Base-by-base conservation (phyloP, 2,113 vertebrate species). In the Tiliqua scincoides region DNA sequence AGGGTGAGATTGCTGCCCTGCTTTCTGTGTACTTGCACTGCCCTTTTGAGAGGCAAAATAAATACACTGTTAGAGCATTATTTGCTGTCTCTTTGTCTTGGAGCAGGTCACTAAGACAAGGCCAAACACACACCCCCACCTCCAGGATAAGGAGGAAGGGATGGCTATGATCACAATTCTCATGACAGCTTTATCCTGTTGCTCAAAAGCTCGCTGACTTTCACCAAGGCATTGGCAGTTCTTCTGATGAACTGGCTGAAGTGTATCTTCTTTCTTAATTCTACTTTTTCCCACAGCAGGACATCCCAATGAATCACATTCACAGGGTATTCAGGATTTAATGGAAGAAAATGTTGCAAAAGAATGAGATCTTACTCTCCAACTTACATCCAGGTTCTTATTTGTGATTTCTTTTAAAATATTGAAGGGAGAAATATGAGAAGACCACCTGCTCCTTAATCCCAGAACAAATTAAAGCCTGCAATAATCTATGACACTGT, bases 221-320 rank as follows among this genome's bases (percentile, higher is more conserved):
- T 8, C 87, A 4, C 48, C 65, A 52, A 8, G 54, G 59, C 75
- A 83, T 74, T 59, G 62, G 73, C 63, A 18, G 25, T 3, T 0
- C 27, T 11, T 4, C 7, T 54, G 76, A 74, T 62, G 48, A n/a
- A 11, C 32, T 0, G 48, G 86, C 62, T 71, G 25, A 54, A 85
- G 75, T 57, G 2, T 35, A 30, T 23, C 30, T 82, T 4, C 52
- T 70, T 35, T 25, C 72, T 6, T 77, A n/a, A 82, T 61, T 12
- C 65, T 67, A 21, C 35, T 79, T 70, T 71, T 35, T 87, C 8
- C 85, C 43, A 25, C 83, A 62, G 73, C 70, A 85, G 20, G 74
- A 87, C 14, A 0, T 76, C 0, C 54, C 79, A 32, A 79, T 81
- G 73, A 85, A 85, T 43, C 4, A n/a, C n/a, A n/a, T n/a, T 20